Conservation (phyloP, 1,140 invertebrate genomes). For the Pogonomyrmex barbatus region DNA sequence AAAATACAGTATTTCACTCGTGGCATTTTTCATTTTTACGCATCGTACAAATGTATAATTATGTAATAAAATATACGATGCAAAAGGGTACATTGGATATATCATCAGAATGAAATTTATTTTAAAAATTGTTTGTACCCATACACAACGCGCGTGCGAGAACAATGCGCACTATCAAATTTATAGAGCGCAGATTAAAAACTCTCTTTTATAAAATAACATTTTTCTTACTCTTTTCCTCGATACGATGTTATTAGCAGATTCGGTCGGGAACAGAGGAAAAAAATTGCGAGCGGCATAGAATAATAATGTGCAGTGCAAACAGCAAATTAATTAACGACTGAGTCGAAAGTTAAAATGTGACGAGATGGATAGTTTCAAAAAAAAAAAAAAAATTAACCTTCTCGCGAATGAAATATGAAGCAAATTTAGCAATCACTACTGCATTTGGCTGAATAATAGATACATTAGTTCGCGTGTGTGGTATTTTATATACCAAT, state of each 20-base stretch:
- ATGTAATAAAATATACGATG: background rate
- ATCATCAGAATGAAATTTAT: slow-evolving; percentile 1
- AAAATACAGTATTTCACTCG: background rate
- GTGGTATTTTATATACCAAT: slow-evolving; percentile 13
- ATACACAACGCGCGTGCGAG: background rate
- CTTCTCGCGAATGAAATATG: background rate
- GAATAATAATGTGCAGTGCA: slow-evolving; percentile 37
- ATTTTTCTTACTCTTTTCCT: slow-evolving; percentile 18
- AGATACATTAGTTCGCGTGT: slow-evolving; percentile 28
- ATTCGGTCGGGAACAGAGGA: background rate
- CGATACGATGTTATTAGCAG: background rate
- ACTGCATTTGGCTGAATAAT: slow-evolving; percentile 36
- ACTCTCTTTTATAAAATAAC: slow-evolving; percentile 25
- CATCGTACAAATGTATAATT: background rate
- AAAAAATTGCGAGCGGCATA: slow-evolving; percentile 20
- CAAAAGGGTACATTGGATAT: background rate
- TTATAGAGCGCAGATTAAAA: slow-evolving; percentile 25
- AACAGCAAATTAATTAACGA: slow-evolving; percentile 57
- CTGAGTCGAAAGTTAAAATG: slow-evolving; percentile 37
- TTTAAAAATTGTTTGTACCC: slow-evolving; percentile 36
- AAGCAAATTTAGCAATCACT: slow-evolving; percentile 24
- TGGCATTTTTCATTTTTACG: slow-evolving; percentile 1
- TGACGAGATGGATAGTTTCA: slow-evolving; percentile 24
- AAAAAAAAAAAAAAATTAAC: slow-evolving; percentile 17
- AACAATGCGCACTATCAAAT: slow-evolving; percentile 29